Evolutionary conservation across 2,888 invertebrate species (phyloP).

Genomic region (Eupithecia pulchellata): DNA sequence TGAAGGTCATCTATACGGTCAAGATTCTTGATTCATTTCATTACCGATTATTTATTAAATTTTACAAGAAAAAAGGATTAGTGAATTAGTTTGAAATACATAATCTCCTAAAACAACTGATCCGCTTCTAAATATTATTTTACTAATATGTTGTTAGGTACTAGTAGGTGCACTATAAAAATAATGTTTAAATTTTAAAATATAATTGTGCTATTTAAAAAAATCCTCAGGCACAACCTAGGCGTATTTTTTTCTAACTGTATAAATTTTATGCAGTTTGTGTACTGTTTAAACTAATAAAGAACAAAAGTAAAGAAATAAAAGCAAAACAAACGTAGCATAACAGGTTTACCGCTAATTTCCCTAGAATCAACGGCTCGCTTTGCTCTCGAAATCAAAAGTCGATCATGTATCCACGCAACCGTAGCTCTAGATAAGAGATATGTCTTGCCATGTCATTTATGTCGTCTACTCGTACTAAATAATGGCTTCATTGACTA

Average conservation of each 20-base stretch:
- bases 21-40: not conserved
- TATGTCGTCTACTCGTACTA: not conserved
- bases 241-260: not conserved
- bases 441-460: slow-evolving; percentile 13
- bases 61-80: not conserved
- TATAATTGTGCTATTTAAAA: not conserved
- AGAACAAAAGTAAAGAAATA: not conserved
- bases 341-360: slow-evolving; percentile 34
- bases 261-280: not conserved
- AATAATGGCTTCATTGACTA: no score
- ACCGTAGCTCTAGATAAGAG: slow-evolving; percentile 38
- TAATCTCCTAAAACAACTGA: not conserved
- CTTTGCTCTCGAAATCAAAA: slow-evolving; percentile 55
- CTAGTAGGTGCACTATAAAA: no score
- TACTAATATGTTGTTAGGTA: no score
- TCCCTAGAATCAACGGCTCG: slow-evolving; percentile 34
- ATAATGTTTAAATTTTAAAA: no score
- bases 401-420: slow-evolving; percentile 46
- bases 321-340: not conserved
- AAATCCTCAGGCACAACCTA: not conserved
- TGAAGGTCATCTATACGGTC: not conserved
- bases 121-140: no score
- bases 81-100: not conserved
- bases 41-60: not conserved
- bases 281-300: not conserved